Percentiles rank a stretch among this genome's conserved stretches.
These are phyloP conservation scores for Cydia strobilella DNA, from an alignment of 1,140 invertebrate genomes.

Conservation along the genomic window DNA sequence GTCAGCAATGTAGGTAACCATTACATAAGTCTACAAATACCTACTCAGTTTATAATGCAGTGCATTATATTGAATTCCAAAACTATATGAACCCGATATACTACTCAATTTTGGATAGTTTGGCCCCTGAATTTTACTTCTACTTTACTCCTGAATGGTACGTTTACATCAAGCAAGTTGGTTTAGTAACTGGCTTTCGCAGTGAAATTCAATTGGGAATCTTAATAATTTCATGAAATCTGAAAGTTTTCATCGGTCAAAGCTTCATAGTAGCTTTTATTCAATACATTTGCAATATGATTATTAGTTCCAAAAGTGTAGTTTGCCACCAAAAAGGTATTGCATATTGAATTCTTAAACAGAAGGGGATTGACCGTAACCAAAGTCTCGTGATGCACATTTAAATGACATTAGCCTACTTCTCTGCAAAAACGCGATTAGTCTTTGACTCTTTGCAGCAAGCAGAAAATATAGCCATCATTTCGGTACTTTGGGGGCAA, in stretches of 20 bases:
- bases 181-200: not conserved
- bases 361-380: not conserved
- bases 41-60: no score
- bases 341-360: not conserved
- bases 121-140: no score
- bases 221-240: not conserved
- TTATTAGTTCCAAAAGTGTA: not conserved
- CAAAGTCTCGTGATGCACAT: not conserved
- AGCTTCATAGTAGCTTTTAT: not conserved
- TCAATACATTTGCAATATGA: not conserved
- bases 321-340: not conserved
- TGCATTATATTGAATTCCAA: no score
- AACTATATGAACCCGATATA: no score
- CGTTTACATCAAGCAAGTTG: not conserved
- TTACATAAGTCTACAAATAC: no score
- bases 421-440: not conserved
- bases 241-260: no score
- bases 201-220: not conserved
- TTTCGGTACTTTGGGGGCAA: slow-evolving; percentile 8
- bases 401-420: slow-evolving; percentile 20
- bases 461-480: slow-evolving; percentile 17
- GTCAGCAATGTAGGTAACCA: no score
- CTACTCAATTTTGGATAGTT: no score
- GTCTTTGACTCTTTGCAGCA: not conserved
- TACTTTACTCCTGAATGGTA: not conserved